Evolutionary conservation across 2,797 vertebrate genomes (phyloP), one percentile per base, ranked within the genome.

Genomic region (Myiothlypis chrysogaster): DNA sequence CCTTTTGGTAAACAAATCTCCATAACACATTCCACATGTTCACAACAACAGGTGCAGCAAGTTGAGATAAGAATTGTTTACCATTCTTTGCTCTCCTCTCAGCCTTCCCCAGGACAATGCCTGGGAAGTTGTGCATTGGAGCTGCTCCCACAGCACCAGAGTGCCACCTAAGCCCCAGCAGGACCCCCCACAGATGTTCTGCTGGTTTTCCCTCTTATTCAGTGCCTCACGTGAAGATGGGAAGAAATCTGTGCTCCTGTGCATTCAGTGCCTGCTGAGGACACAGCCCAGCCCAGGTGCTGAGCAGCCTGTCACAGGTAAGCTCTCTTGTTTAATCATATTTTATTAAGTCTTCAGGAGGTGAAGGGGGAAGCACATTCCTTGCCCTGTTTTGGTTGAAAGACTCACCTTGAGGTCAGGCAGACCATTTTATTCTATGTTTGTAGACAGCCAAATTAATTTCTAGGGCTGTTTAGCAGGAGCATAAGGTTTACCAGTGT

Each of bases 401-500:
- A 68, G 47, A 12, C 35, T 76, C n/a, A 32, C 61, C 76, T 88
- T 88, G 77, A 81, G 35, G 66, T 83, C 70, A 86, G 65, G 37
- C 53, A 93, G 57, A 12, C 43, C 75, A 27, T 84, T 57, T 81
- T 60, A 55, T 15, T 91, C 41, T 66, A 0, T 2, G 6, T 66
- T 86, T 93, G 46, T 8, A 53, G 43, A 30, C 44, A 90, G 65
- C 30, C n/a, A 86, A n/a, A 90, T 81, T 90, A 47, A 90, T 88
- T 95, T 88, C 88, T 70, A 78, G 72, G 50, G 43, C 53, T 86
- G 14, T 73, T 91, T 86, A 75, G 19, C 49, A 34, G 43, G 30
- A 91, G 24, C 94, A 75, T 68, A 88, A 93, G 30, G 69, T 81
- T 96, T 88, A 78, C 27, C 77, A 61, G 63, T 61, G 72, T 91